phyloP scores from a whole-genome alignment of 2,797 vertebrate species.

The Craterocephalus amniculus region DNA sequence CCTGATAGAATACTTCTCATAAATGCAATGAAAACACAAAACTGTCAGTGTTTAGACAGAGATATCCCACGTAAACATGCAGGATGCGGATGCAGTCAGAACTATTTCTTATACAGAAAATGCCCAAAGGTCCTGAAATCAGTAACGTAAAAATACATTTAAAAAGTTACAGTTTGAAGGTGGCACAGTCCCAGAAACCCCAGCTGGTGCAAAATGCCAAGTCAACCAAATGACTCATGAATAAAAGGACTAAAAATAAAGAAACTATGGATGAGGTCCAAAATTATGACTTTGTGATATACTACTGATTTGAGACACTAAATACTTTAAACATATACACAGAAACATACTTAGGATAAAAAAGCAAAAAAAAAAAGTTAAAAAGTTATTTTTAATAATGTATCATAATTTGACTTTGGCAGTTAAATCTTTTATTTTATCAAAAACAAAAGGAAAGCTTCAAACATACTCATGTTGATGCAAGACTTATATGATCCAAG shows the following conservation, averaged over 20 bases:
- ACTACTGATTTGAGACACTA: slow-evolving; percentile 11
- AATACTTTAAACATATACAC: not conserved
- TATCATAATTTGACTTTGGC: slow-evolving; percentile 26
- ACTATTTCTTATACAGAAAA: slow-evolving; percentile 29
- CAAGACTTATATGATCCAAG: not conserved
- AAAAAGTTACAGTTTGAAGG: slow-evolving; percentile 21
- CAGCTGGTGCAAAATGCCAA: slow-evolving; percentile 36
- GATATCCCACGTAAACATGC: slow-evolving; percentile 16
- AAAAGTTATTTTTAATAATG: not conserved
- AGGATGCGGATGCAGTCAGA: slow-evolving; percentile 14
- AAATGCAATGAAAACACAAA: slow-evolving; percentile 26
- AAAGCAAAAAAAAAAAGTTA: not conserved
- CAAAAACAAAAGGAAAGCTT: not conserved
- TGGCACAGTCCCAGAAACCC: slow-evolving; percentile 40
- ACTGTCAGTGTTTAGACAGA: slow-evolving; percentile 1
- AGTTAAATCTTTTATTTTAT: not conserved
- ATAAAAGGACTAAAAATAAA: slow-evolving; percentile 33
- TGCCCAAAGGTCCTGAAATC: slow-evolving; percentile 34
- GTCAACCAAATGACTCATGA: slow-evolving; percentile 45
- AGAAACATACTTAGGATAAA: slow-evolving; percentile 14
- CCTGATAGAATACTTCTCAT: not conserved
- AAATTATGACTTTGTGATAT: slow-evolving; percentile 9
- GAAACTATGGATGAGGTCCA: slow-evolving; percentile 20
- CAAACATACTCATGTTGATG: not conserved
- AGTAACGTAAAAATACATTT: slow-evolving; percentile 4